Evolutionary conservation across 2,888 invertebrate species (phyloP), one percentile per base, ranked within the genome.

Genomic region (Cheilosia vernalis): DNA sequence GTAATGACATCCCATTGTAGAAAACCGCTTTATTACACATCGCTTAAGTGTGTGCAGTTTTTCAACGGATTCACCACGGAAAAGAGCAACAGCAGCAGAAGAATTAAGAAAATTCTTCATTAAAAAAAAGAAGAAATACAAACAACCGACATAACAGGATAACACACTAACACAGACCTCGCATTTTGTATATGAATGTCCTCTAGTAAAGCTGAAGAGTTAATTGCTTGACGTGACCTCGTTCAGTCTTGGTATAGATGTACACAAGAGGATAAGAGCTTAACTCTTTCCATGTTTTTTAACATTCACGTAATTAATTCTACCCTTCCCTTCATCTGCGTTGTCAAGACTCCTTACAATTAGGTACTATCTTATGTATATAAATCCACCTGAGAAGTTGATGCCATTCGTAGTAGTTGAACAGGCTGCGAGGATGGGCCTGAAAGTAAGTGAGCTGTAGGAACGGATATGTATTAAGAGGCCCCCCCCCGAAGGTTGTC

Each of bases 211-310:
- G 78, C 63, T 56, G 55, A 60, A 24, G 67, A 79, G 72, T 72
- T 73, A 73, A 72, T 79, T 79, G 72, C 51, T 73, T 58, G 27
- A 58, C 58, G 58, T 64, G 79, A 79, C 64, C 79, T 66, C 72
- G 51, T 64, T 66, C 37, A 27, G 10, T 61, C 30, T 67, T 30
- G 19, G 55, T 27, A 44, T 27, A 44, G 5, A 13, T 53, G 40
- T 17, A 27, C 27, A 17, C 17, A 44, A 30, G 5, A 21, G 13
- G 13, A 7, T 17, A 24, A 60, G 33, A 53, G 24, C 5, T 60
- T 24, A 58, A 21, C 15, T 56, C 21, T 30, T 42, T 27, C 56
- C 30, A 13, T 67, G 13, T 17, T 33, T 67, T 44, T 55, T 13
- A 55, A 61, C 55, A 37, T 55, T 19, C 17, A 56, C 64, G 42